Evolutionary conservation across 2,888 invertebrate species (phyloP).

Genomic region (Ganaspis brasiliensis): DNA sequence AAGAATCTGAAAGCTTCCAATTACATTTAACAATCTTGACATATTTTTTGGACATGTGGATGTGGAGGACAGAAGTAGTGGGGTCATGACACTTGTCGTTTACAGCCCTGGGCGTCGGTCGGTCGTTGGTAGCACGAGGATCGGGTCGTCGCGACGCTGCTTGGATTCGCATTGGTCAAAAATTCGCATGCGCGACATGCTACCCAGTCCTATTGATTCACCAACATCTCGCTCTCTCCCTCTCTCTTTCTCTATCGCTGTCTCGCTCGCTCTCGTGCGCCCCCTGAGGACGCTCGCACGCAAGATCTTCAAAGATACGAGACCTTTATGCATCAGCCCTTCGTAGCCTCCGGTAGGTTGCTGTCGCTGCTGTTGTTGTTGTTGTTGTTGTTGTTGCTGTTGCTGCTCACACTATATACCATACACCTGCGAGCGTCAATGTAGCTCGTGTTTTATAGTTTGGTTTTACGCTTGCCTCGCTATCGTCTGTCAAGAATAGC

Average conservation of each 20-base stretch:
- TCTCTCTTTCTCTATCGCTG: constrained; percentile 44
- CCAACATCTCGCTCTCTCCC: constrained; percentile 50
- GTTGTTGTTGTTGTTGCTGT: constrained; percentile 24
- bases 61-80: constrained; percentile 54
- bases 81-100: constrained; percentile 53
- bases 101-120: constrained; percentile 72
- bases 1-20: constrained; percentile 20
- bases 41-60: constrained; percentile 50
- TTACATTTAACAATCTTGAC: constrained; percentile 51
- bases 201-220: constrained; percentile 76
- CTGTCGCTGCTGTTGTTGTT: constrained; percentile 56
- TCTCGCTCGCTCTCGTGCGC: constrained; percentile 42
- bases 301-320: constrained; percentile 75
- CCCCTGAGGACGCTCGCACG: constrained; percentile 72
- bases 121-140: constrained; percentile 44
- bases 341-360: constrained; percentile 54
- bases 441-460: constrained; percentile 42
- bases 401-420: constrained; percentile 17
- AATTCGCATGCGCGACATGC: constrained; percentile 72
- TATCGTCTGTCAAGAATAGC: constrained; percentile 46
- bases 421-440: constrained; percentile 28
- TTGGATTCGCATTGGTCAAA: constrained; percentile 71
- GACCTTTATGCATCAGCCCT: constrained; percentile 65
- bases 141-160: constrained; percentile 69
- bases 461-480: constrained; percentile 36